Evolutionary conservation across 2,888 invertebrate genomes (phyloP), one percentile per base, ranked within the genome.

Genomic region (Terebella lapidaria): DNA sequence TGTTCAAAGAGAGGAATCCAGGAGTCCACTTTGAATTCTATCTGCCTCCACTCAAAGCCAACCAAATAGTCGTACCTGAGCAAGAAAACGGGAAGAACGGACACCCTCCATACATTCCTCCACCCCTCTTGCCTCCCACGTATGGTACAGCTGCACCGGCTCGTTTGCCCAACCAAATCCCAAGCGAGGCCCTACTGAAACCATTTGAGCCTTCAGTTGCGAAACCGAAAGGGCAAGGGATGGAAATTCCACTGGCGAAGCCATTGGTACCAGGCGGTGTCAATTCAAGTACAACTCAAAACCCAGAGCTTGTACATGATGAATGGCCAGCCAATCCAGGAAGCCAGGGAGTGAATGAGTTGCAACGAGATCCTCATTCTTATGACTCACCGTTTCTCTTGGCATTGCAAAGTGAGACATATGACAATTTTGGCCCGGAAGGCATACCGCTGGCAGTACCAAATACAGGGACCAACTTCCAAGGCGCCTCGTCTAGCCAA

Each of bases 11-110:
- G 26, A 24, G 25, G 25, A 62, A 62, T 28, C 56, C 56, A 26
- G 62, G 62, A 1, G 56, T 62, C n/a, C 18, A 35, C 18, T 62
- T 56, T 42, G 51, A 62, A 27, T 62, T 56, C 42, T 62, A 59
- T 56, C 42, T 62, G 2, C 52, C 58, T 1, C 10, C 18, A 3
- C 35, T 53, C 46, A 60, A 60, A 46, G 22, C 57, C 10, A 46
- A 18, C 15, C 46, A 60, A 30, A n/a, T 57, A 18, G 20, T 28
- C 27, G 18, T 49, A n/a, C 49, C 49, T 10, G 42, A 35, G 42
- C 42, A n/a, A n/a, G 10, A 35, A 10, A 10, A 10, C 10, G n/a
- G n/a, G 42, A 35, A 35, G 10, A 10, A 35, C 10, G n/a, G n/a
- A n/a, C 10, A 10, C 10, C 42, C 42, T 10, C 10, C 42, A 10